Evolutionary conservation across 1,140 invertebrate genomes (phyloP), one percentile per base, ranked within the genome.

Genomic region (Drosophila obscura): DNA sequence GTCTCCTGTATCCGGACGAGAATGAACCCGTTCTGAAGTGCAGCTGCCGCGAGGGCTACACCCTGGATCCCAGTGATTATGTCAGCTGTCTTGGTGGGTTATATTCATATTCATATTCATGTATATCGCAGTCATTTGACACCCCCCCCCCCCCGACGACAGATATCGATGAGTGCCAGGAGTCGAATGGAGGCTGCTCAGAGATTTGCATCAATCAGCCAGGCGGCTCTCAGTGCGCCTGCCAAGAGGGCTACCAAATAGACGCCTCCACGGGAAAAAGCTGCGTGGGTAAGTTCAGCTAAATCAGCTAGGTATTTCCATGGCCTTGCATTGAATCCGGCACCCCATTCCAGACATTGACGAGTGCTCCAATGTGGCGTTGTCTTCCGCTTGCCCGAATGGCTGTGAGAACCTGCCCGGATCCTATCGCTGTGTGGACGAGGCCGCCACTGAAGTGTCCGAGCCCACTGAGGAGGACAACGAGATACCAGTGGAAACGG

Each of bases 161-260:
- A 93, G 95, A 97, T 92, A 94, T 97, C 55, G 95, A 97, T 92
- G 96, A 97, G 89, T 97, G 96, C 84, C 80, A 94, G 67, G 93
- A 93, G 59, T 94, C 95, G 71, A 95, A 96, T 84, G 96, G 93
- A 15, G 93, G 93, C 45, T 96, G 95, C 80, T 91, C 93, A 19
- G 92, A 94, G 52, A 82, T 92, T 15, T 95, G 95, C 92, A 92
- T 94, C 15, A 97, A 97, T 91, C 92, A 94, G 31, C 93, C 95
- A 8, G 96, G 96, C 46, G 93, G 93, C 15, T 96, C 94, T 81
- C 92, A 94, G 73, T 97, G 96, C 90, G 85, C 92, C 66, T 97
- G 96, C 87, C 94, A 94, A 4, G 80, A 88, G 6, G 94, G 94
- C 11, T 93, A 93, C 61, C 51, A 79, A 79, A 64, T 91, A 26